Evolutionary conservation across 1,140 invertebrate genomes (phyloP).

Genomic region (Atta colombica): DNA sequence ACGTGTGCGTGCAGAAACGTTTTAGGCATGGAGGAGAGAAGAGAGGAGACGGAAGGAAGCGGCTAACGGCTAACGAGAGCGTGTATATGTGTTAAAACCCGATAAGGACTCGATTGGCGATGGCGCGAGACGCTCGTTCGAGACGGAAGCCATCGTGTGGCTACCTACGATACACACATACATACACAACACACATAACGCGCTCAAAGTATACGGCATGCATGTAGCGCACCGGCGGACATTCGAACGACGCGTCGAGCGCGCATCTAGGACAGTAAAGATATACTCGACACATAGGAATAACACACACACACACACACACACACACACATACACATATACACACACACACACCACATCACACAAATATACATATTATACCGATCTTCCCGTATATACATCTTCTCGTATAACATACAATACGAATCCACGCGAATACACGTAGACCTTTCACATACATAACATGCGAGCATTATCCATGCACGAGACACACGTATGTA

Average conservation of each 20-base stretch:
- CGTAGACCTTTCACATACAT: constrained; percentile 21
- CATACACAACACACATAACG: constrained; percentile 18
- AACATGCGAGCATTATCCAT: constrained; percentile 22
- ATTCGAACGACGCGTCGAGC: constrained; percentile 56
- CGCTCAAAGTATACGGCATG: constrained; percentile 10
- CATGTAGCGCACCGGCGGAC: neutral
- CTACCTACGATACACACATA: constrained; percentile 26
- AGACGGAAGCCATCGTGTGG: constrained; percentile 64
- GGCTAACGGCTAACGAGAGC: constrained; percentile 63
- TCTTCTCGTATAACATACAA: neutral
- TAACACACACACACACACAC: neutral
- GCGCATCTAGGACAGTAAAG: constrained; percentile 51
- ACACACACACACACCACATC: neutral
- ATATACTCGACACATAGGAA: constrained; percentile 35
- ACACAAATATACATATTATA: constrained; percentile 13
- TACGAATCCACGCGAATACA: constrained; percentile 34
- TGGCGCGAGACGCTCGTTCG: constrained; percentile 62
- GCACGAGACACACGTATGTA: constrained; percentile 36
- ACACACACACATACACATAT: neutral
- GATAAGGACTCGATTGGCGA: constrained; percentile 69
- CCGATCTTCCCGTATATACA: constrained; percentile 48
- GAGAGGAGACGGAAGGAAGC: constrained; percentile 41
- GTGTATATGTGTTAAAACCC: constrained; percentile 61
- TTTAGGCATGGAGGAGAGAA: constrained; percentile 14
- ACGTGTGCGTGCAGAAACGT: constrained; percentile 57